These are phyloP conservation scores for Hypsibius dujardini DNA, from an alignment of 1,140 invertebrate genomes.

Conservation along the genomic window DNA sequence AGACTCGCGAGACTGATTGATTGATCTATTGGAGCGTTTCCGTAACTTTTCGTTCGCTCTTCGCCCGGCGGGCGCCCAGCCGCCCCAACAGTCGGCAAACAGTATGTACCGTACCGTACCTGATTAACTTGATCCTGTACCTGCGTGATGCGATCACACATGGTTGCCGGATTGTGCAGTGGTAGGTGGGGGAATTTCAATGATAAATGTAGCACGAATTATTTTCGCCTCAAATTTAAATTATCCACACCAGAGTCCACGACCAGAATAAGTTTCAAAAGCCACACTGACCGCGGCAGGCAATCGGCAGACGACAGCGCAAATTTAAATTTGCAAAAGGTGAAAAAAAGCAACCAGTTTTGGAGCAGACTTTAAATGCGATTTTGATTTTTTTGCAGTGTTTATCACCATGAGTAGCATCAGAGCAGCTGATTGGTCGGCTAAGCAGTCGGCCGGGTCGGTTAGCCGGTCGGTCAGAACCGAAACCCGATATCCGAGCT, in stretches of 20 bases:
- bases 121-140: conserved; percentile 13
- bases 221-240: too few relatives aligned
- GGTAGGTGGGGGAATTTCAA: not conserved
- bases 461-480: too few relatives aligned
- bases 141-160: conserved; percentile 11
- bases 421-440: too few relatives aligned
- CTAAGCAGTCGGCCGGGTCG: too few relatives aligned
- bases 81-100: not conserved
- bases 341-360: not conserved
- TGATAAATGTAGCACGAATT: not conserved
- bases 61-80: not conserved
- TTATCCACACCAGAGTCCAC: too few relatives aligned
- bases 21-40: too few relatives aligned
- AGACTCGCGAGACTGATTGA: too few relatives aligned
- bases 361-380: not conserved
- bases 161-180: too few relatives aligned
- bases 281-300: not conserved
- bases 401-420: not conserved
- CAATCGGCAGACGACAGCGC: not conserved
- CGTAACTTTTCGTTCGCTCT: too few relatives aligned
- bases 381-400: not conserved
- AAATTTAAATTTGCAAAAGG: not conserved
- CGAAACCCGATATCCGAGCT: not conserved
- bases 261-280: not conserved
- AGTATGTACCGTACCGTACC: conserved; percentile 5